These are phyloP conservation scores for Arremon brunneinucha DNA, from an alignment of 2,797 vertebrate genomes.

Conservation along the genomic window DNA sequence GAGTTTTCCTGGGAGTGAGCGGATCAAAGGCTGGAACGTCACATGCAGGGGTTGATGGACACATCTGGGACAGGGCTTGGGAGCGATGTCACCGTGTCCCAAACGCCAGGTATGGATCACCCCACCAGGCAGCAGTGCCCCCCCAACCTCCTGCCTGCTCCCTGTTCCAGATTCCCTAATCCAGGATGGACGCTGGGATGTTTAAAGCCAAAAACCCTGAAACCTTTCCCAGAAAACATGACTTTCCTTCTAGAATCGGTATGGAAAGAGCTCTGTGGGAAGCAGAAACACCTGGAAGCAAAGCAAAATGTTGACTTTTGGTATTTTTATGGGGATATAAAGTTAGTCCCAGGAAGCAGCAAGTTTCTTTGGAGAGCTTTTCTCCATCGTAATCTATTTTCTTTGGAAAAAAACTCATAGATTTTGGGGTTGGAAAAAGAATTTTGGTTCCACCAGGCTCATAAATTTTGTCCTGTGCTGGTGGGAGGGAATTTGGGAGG, in stretches of 20 bases:
- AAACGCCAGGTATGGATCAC: neutral
- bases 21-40: neutral
- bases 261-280: neutral
- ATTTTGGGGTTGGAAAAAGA: neutral
- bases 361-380: neutral
- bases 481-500: neutral
- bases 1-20: fast-evolving
- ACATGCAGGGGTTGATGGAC: neutral
- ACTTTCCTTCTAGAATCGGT: neutral
- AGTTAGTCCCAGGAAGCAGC: conserved; percentile 28
- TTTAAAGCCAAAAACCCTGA: neutral
- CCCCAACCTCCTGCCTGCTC: neutral
- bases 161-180: neutral
- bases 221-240: neutral
- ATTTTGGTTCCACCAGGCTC: neutral
- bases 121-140: neutral
- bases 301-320: neutral
- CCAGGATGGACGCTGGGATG: fast-evolving
- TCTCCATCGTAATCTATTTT: neutral
- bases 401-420: neutral
- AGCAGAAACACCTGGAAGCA: neutral
- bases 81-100: fast-evolving
- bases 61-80: neutral
- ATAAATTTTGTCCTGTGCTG: neutral
- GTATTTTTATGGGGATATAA: conserved; percentile 16